A percentile compares a stretch with the other conserved stretches of the same genome.
phyloP scores from a whole-genome alignment of 2,797 vertebrate genomes.

The Pseudopleuronectes americanus region DNA sequence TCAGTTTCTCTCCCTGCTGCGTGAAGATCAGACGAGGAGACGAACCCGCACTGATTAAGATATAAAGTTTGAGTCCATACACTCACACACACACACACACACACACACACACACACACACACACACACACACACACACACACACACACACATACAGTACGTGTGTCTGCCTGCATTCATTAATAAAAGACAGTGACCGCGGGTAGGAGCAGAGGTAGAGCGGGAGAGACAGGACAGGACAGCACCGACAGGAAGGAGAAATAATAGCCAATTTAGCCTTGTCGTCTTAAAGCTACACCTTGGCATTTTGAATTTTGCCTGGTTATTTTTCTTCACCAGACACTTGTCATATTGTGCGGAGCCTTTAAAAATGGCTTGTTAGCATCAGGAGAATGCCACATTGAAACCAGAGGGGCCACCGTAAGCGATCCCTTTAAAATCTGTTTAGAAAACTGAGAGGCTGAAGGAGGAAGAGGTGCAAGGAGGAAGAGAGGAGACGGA shows the following conservation, averaged over 20 bases:
- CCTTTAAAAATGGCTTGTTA: conserved; percentile 69
- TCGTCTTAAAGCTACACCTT: conserved; percentile 70
- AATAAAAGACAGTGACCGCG: conserved; percentile 47
- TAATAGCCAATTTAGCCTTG: conserved; percentile 80
- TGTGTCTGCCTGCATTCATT: conserved; percentile 52
- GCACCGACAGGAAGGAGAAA: conserved; percentile 66
- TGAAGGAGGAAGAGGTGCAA: conserved; percentile 4
- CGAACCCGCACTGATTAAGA: not conserved
- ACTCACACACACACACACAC: not conserved
- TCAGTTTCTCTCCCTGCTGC: not conserved
- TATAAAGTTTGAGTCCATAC: not conserved
- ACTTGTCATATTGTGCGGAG: conserved; percentile 58
- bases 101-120: not conserved
- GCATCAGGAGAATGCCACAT: conserved; percentile 57
- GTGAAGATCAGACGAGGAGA: not conserved
- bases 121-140: conserved; percentile 6
- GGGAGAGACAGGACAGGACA: conserved; percentile 54
- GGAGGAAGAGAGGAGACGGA: conserved; percentile 10
- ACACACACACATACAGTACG: not conserved
- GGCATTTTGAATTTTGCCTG: conserved; percentile 69
- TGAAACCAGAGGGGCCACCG: conserved; percentile 58
- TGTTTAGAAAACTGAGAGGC: not conserved
- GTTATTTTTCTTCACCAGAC: conserved; percentile 67
- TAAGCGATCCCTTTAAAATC: conserved; percentile 55
- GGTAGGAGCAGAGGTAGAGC: conserved; percentile 15